Conservation (phyloP, 2,888 invertebrate genomes). For the Erebia ligea region DNA sequence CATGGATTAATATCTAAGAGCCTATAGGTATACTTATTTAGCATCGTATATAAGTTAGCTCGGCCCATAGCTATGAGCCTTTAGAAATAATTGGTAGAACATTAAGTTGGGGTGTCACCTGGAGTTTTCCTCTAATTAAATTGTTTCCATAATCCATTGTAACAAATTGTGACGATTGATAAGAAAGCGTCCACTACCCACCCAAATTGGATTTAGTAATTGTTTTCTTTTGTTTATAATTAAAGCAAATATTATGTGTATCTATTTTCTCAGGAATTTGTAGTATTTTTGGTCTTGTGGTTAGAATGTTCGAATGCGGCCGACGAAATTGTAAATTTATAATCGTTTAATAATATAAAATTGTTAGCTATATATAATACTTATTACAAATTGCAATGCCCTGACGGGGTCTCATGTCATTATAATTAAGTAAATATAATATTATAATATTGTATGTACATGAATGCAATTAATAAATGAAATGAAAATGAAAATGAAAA, state of each 20-base stretch:
- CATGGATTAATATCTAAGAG: no score
- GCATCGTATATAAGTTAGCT: not conserved
- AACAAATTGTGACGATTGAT: constrained; percentile 19
- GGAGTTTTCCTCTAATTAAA: constrained; percentile 30
- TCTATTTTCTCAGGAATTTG: not conserved
- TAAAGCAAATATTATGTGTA: not conserved
- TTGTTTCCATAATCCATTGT: constrained; percentile 25
- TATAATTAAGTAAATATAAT: no score
- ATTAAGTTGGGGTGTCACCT: constrained; percentile 23
- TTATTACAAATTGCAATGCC: no score
- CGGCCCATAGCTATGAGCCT: not conserved
- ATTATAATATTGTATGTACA: no score
- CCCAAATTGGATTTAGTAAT: constrained; percentile 21
- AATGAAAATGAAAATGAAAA: no score
- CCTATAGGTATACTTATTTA: not conserved
- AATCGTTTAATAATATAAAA: no score
- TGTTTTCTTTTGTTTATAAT: constrained; percentile 4
- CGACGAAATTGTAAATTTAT: no score
- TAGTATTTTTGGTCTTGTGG: no score
- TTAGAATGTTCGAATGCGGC: no score
- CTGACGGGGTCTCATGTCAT: no score
- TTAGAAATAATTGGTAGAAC: constrained; percentile 23
- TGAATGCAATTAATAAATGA: no score
- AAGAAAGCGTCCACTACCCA: not conserved
- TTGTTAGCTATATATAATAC: no score